A percentile compares a stretch with the other conserved stretches of the same genome.
Evolutionary conservation across 2,888 invertebrate genomes (phyloP).

Genomic region (Lysandra coridon): DNA sequence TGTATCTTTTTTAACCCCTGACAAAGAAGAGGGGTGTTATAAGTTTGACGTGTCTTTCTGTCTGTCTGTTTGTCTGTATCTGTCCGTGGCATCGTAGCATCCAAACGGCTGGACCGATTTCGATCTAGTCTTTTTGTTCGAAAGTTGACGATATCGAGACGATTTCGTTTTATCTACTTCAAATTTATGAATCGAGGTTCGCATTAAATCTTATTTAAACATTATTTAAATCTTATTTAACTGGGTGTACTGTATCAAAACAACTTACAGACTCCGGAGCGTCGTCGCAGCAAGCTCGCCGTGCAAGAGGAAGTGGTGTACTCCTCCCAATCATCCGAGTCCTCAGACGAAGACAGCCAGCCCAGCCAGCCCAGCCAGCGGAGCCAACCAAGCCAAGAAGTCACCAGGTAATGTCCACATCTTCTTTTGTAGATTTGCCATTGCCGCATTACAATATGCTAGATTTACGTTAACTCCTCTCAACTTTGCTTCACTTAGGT

Average conservation of each 20-base stretch:
- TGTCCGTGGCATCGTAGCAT: no score
- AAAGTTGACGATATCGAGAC: no score
- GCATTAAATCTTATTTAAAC: no score
- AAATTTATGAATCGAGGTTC: no score
- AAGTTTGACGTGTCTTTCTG: no score
- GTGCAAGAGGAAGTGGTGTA: constrained; percentile 20
- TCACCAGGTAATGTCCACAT: not conserved
- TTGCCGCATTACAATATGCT: not conserved
- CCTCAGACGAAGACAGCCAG: constrained; percentile 18
- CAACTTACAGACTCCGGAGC: constrained; percentile 19
- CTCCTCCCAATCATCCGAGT: constrained; percentile 8
- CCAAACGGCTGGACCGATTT: no score
- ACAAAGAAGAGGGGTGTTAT: no score
- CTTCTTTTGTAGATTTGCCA: not conserved
- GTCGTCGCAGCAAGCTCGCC: constrained; percentile 24
- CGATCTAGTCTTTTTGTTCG: no score
- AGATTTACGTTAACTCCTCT: not conserved
- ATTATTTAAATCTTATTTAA: no score
- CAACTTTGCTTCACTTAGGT: not conserved
- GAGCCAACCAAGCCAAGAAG: constrained; percentile 21
- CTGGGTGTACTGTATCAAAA: not conserved
- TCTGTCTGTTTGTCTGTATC: no score
- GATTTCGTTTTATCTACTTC: no score
- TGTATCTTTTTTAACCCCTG: no score
- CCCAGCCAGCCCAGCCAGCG: constrained; percentile 3